A percentile compares a stretch with the other conserved stretches of the same genome.
Evolutionary conservation across 2,113 vertebrate genomes (phyloP).

Genomic region (Kryptolebias marmoratus): DNA sequence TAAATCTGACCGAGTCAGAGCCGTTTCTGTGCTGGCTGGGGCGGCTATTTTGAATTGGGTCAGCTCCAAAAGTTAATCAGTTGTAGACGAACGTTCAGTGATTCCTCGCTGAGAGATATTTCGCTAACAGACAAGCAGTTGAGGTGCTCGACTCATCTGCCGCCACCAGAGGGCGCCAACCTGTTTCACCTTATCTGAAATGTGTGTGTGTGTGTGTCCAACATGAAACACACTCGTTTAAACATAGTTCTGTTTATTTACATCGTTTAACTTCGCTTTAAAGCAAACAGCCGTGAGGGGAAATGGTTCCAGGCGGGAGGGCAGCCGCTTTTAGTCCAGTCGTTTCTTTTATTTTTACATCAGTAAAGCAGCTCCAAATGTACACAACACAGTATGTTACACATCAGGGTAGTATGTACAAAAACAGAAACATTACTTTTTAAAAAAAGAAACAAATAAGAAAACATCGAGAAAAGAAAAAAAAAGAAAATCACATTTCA

Average conservation of each 20-base stretch:
- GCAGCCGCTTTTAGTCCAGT: conserved; percentile 68
- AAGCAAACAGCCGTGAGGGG: conserved; percentile 74
- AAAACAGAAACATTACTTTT: conserved; percentile 48
- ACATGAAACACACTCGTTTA: conserved; percentile 34
- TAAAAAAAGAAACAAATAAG: conserved; percentile 78
- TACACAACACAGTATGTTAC: conserved; percentile 92
- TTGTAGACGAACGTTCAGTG: too few species aligned
- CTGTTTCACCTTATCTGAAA: background rate
- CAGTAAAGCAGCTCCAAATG: conserved; percentile 90
- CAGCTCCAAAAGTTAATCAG: too few species aligned
- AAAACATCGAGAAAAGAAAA: conserved; percentile 73
- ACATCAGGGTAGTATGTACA: conserved; percentile 89
- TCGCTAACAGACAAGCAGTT: background rate
- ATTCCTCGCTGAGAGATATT: too few species aligned
- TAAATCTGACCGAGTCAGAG: too few species aligned
- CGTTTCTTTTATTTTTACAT: conserved; percentile 63
- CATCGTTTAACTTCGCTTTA: conserved; percentile 73
- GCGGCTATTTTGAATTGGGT: too few species aligned
- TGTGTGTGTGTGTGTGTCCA: background rate
- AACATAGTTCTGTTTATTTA: conserved; percentile 82
- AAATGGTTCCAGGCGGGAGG: conserved; percentile 63
- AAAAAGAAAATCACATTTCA: conserved; percentile 62
- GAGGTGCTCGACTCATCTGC: background rate
- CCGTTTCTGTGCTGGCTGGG: too few species aligned
- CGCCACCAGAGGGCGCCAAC: conserved; percentile 50